Evolutionary conservation across 2,797 vertebrate species (phyloP), one percentile per base, ranked within the genome.

Genomic region (Onychomys leucogaster): DNA sequence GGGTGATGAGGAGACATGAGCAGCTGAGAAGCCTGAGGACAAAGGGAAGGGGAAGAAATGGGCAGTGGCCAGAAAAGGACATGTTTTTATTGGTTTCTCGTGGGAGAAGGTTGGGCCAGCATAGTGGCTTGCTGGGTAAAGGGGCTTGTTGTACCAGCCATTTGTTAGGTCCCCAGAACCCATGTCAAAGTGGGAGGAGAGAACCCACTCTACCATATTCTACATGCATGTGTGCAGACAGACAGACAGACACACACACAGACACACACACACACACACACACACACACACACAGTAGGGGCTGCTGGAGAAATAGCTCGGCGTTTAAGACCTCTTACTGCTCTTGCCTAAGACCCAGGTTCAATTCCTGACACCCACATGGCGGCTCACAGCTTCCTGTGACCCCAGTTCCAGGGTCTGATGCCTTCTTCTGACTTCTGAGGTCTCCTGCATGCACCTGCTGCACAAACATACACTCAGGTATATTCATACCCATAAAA

Each of bases 11-110:
- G 29, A 49, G 65, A 59, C 59, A 2, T 3, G 25, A 90, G 43
- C 61, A 78, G 32, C 3, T 10, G n/a, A 86, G 76, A 90, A 90
- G 73, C 63, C 67, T 77, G 52, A 57, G 52, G 83, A 32, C 13
- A 77, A 59, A 94, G 37, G 61, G 71, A 69, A 86, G 84, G 71
- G 84, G 75, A 19, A 90, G 46, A 78, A 91, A 78, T 23, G 63
- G n/a, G 61, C 57, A 32, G 23, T 63, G 69, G 75, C 41, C 65
- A 71, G 32, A 82, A 59, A 93, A n/a, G 29, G 71, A 67, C 75
- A 43, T 59, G 55, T 63, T 77, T 88, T 84, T 83, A 83, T 10
- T 21, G 49, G 6, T 86, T 91, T 90, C 75, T 88, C 34, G 77
- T 25, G 41, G 37, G 25, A 83, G 80, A 87, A 49, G 82, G 29